Percentiles rank a stretch among this genome's conserved stretches.
These are phyloP conservation scores for Rotaria sp. DNA, from an alignment of 2,888 invertebrate species.

Conservation along the genomic window DNA sequence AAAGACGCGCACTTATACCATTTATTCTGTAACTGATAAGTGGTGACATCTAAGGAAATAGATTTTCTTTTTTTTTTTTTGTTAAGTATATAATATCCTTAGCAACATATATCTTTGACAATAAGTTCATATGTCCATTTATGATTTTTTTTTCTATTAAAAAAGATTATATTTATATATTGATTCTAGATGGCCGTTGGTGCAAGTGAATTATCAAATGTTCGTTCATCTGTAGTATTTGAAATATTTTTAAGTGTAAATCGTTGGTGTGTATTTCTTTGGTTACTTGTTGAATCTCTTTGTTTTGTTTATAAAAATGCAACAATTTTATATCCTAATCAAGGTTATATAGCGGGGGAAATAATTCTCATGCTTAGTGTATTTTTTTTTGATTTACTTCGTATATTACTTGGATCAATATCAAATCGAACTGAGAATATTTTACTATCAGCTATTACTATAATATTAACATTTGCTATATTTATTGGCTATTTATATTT, in stretches of 20 bases:
- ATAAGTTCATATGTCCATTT: neutral
- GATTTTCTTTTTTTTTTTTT: neutral
- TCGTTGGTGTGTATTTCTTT: neutral
- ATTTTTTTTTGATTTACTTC: neutral
- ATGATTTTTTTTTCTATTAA: too few relatives aligned
- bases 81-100: neutral
- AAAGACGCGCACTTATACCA: neutral
- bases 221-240: neutral
- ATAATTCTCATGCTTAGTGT: neutral
- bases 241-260: neutral
- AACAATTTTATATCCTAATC: neutral
- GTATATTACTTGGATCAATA: constrained; percentile 6
- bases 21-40: neutral
- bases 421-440: constrained; percentile 19
- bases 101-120: neutral
- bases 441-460: neutral
- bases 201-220: neutral
- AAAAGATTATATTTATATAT: neutral
- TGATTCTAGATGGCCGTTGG: neutral
- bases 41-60: neutral
- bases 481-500: constrained; percentile 24
- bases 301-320: neutral
- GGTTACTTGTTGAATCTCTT: constrained; percentile 3
- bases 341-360: neutral
- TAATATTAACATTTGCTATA: neutral